Evolutionary conservation across 2,113 vertebrate genomes (phyloP).

Genomic region (Alexandromys fortis): DNA sequence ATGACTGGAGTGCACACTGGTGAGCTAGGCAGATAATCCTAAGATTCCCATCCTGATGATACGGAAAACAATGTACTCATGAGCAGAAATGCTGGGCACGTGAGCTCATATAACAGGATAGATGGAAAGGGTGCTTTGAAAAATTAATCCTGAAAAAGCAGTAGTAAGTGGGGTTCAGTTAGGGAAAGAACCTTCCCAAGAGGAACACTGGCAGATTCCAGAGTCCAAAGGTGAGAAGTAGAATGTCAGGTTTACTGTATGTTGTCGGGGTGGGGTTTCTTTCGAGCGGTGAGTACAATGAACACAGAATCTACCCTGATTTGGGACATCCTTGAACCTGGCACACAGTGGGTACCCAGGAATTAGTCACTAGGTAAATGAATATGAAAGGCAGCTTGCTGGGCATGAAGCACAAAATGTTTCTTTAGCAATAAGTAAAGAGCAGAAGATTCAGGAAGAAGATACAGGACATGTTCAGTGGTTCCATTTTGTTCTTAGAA

Average conservation of each 20-base stretch:
- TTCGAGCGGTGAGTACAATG: neutral
- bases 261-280: neutral
- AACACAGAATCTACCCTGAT: neutral
- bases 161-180: neutral
- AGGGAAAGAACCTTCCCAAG: neutral
- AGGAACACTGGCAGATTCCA: neutral
- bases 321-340: neutral
- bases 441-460: neutral
- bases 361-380: neutral
- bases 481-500: conserved; percentile 10
- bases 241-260: neutral
- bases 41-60: neutral
- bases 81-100: neutral
- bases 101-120: neutral
- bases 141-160: neutral
- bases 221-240: neutral
- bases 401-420: neutral
- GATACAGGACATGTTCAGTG: neutral
- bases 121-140: neutral
- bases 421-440: neutral
- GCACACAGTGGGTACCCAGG: neutral
- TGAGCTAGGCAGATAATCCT: neutral
- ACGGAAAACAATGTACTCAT: neutral
- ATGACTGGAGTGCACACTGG: neutral
- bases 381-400: neutral